These are phyloP conservation scores for Andricus curvator DNA, from an alignment of 2,888 invertebrate species.

Conservation along the genomic window DNA sequence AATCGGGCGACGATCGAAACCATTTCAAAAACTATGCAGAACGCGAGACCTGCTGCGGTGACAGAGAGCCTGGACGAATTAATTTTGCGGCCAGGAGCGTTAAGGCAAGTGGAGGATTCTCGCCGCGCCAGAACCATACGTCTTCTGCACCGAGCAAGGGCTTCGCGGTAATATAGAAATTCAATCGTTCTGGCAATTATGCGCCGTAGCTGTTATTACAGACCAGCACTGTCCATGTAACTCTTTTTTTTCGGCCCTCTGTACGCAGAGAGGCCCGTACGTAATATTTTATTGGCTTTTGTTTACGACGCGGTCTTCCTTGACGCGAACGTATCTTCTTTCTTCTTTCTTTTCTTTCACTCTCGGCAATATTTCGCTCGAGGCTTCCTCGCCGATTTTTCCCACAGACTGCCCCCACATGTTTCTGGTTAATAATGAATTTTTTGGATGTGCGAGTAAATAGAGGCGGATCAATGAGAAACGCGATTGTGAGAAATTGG, in stretches of 20 bases:
- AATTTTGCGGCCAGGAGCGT: slow-evolving; percentile 53
- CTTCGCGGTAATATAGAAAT: slow-evolving; percentile 75
- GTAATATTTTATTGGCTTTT: slow-evolving; percentile 76
- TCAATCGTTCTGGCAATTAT: slow-evolving; percentile 77
- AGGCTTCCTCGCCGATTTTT: slow-evolving; percentile 40
- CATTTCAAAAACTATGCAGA: slow-evolving; percentile 58
- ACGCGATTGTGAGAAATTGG: not conserved
- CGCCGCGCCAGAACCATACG: slow-evolving; percentile 50
- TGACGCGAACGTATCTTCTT: slow-evolving; percentile 61
- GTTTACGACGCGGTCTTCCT: slow-evolving; percentile 73
- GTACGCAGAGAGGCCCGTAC: slow-evolving; percentile 61
- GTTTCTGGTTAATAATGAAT: not conserved
- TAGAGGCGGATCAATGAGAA: not conserved
- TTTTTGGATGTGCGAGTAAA: not conserved
- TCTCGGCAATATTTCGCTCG: slow-evolving; percentile 19
- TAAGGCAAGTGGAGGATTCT: slow-evolving; percentile 50
- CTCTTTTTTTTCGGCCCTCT: slow-evolving; percentile 60
- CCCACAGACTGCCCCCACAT: not conserved
- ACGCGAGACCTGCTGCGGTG: slow-evolving; percentile 26
- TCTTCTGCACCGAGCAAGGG: slow-evolving; percentile 46
- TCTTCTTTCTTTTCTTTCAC: slow-evolving; percentile 31
- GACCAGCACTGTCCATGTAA: slow-evolving; percentile 55
- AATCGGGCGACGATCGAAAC: slow-evolving; percentile 65
- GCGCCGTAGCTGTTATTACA: slow-evolving; percentile 74
- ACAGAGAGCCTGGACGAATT: slow-evolving; percentile 48